These are phyloP conservation scores for Ctenoplectra terminalis DNA, from an alignment of 1,140 invertebrate species.

Conservation along the genomic window DNA sequence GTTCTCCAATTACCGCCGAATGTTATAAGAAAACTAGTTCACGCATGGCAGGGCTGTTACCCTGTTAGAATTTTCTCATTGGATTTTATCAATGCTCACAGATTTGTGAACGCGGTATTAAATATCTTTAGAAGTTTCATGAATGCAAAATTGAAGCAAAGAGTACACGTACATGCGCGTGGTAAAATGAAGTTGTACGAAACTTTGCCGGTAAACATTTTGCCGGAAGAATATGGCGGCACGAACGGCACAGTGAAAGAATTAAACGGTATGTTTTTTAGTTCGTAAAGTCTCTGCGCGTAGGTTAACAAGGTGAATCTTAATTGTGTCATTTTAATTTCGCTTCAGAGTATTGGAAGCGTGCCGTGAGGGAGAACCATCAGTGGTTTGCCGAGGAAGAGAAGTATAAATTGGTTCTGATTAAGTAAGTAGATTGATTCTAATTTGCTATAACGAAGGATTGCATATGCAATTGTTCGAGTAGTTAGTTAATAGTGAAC, in stretches of 20 bases:
- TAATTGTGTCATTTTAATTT: slow-evolving; percentile 12
- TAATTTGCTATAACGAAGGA: slow-evolving; percentile 31
- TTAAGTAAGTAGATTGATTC: slow-evolving; percentile 33
- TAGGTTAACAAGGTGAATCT: not conserved
- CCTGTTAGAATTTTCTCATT: slow-evolving; percentile 87
- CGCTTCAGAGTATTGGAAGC: slow-evolving; percentile 84
- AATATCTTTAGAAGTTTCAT: slow-evolving; percentile 89
- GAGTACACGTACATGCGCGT: slow-evolving; percentile 83
- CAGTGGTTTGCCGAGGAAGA: slow-evolving; percentile 85
- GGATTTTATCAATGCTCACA: slow-evolving; percentile 88
- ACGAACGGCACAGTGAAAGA: slow-evolving; percentile 81
- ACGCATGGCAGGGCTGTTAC: slow-evolving; percentile 88
- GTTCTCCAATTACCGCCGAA: slow-evolving; percentile 84
- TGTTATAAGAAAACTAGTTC: slow-evolving; percentile 84
- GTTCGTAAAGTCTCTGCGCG: not conserved
- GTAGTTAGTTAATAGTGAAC: not conserved
- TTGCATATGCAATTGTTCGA: not conserved
- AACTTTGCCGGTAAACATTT: slow-evolving; percentile 80
- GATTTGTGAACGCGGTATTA: slow-evolving; percentile 87
- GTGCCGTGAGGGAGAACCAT: slow-evolving; percentile 79
- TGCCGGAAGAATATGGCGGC: slow-evolving; percentile 86
- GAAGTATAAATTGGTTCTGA: slow-evolving; percentile 80
- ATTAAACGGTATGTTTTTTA: slow-evolving; percentile 78
- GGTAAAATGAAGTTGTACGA: slow-evolving; percentile 77
- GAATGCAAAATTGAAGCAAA: slow-evolving; percentile 86